phyloP scores from a whole-genome alignment of 2,888 invertebrate species.

The Pherbina coryleti region DNA sequence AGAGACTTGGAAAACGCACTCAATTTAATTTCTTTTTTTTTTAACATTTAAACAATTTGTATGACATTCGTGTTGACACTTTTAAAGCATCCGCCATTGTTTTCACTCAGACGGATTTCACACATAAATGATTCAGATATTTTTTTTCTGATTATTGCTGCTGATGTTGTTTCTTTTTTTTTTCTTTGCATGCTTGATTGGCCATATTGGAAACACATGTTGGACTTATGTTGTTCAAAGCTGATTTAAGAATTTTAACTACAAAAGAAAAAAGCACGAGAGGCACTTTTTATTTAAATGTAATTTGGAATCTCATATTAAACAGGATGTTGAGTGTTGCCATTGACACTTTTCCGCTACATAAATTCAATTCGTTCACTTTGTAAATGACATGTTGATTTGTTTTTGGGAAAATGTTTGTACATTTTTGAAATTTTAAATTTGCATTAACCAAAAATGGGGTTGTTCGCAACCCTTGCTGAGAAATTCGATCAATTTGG shows the following conservation, averaged over 20 bases:
- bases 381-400: conserved; percentile 23
- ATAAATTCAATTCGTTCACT: conserved; percentile 53
- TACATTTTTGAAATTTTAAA: conserved; percentile 30
- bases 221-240: conserved; percentile 52
- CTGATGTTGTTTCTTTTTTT: neutral
- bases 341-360: conserved; percentile 59
- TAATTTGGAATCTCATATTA: neutral
- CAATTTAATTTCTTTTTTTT: neutral
- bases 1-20: neutral
- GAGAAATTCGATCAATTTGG: neutral
- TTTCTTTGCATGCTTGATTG: conserved; percentile 50
- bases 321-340: conserved; percentile 14
- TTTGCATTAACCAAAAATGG: neutral
- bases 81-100: conserved; percentile 22
- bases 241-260: conserved; percentile 56
- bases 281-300: conserved; percentile 8
- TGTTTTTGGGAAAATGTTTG: conserved; percentile 5
- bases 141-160: neutral
- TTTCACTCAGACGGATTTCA: conserved; percentile 43
- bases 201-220: conserved; percentile 63
- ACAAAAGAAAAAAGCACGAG: conserved; percentile 56
- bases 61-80: conserved; percentile 12
- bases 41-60: neutral
- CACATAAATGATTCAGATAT: neutral
- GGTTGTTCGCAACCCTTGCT: neutral